A percentile compares a stretch with the other conserved stretches of the same genome.
These are phyloP conservation scores for Monochamus alternatus DNA, from an alignment of 2,888 invertebrate genomes.

Conservation along the genomic window DNA sequence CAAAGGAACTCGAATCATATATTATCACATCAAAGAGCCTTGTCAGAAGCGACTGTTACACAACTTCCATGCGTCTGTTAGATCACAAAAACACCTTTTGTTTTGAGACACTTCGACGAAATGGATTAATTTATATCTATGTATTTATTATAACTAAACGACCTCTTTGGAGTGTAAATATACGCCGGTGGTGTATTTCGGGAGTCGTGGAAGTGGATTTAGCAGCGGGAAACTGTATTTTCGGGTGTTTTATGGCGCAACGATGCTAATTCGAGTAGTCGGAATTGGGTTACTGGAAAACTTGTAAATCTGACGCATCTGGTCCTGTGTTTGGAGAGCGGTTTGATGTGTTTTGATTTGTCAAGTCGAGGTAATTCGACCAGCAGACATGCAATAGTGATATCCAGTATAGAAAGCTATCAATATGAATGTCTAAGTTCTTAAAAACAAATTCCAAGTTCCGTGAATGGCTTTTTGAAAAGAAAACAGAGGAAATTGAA, in stretches of 20 bases:
- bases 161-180: constrained; percentile 5
- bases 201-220: constrained; percentile 13
- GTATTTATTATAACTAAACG: constrained; percentile 5
- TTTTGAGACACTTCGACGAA: not conserved
- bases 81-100: not conserved
- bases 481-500: too few relatives aligned
- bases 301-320: constrained; percentile 18
- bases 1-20: too few relatives aligned
- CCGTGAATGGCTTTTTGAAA: too few relatives aligned
- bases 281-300: constrained; percentile 15
- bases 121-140: not conserved
- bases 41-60: not conserved
- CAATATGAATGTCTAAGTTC: too few relatives aligned
- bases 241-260: constrained; percentile 7
- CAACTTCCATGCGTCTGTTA: not conserved
- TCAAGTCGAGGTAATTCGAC: too few relatives aligned
- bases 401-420: too few relatives aligned
- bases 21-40: too few relatives aligned
- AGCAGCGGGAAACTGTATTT: constrained; percentile 30
- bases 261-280: constrained; percentile 12
- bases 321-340: constrained; percentile 13
- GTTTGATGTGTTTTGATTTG: not conserved
- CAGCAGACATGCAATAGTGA: too few relatives aligned
- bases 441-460: too few relatives aligned
- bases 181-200: constrained; percentile 1